Percentiles rank a stretch among this genome's conserved stretches.
phyloP scores from a whole-genome alignment of 2,113 vertebrate genomes.

The Nyctibius bracteatus region DNA sequence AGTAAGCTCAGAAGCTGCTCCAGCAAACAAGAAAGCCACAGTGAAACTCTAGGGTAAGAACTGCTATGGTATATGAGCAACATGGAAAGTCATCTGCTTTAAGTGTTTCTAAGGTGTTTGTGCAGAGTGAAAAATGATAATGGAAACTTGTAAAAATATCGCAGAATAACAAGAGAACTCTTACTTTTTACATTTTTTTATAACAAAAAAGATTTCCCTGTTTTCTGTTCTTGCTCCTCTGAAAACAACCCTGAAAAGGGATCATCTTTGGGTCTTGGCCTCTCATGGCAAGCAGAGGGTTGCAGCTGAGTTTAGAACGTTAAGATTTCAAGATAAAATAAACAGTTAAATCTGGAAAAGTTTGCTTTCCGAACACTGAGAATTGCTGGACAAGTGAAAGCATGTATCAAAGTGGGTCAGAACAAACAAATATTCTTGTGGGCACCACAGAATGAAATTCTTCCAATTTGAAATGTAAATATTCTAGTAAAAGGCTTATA shows the following conservation, averaged over 20 bases:
- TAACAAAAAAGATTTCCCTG: background rate
- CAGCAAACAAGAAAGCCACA: background rate
- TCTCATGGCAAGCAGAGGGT: background rate
- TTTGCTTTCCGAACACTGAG: background rate
- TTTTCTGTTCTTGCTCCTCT: background rate
- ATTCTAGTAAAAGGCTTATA: background rate
- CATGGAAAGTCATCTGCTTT: background rate
- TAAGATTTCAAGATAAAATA: background rate
- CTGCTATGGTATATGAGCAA: background rate
- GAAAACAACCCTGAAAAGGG: background rate
- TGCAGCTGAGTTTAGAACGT: background rate
- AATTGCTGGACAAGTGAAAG: background rate
- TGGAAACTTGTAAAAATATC: background rate
- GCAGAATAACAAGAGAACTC: background rate
- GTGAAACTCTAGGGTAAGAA: background rate
- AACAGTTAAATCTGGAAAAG: rapidly evolving
- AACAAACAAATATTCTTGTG: background rate
- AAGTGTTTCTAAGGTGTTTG: background rate
- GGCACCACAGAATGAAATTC: background rate
- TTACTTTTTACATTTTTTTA: background rate
- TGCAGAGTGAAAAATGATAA: background rate
- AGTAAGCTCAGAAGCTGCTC: background rate
- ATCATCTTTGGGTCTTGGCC: background rate
- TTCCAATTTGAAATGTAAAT: background rate
- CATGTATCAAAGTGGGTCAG: background rate